phyloP scores from a whole-genome alignment of 2,797 vertebrate species.

The Sebastes oblongus region DNA sequence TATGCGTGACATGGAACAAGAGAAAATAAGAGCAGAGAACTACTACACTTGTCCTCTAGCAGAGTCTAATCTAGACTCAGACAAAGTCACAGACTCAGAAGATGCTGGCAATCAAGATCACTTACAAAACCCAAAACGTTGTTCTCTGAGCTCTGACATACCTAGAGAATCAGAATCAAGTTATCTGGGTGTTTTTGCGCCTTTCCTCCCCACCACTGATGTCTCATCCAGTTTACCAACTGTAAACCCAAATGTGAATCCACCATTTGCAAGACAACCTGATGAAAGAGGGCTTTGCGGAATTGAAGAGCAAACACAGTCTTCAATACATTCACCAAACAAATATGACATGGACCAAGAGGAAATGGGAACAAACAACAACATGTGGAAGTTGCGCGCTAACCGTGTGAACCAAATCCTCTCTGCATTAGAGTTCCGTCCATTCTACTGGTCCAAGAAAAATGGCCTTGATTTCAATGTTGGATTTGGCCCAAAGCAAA shows the following conservation, averaged over 20 bases:
- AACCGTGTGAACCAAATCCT: slow-evolving; percentile 24
- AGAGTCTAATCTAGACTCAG: neutral
- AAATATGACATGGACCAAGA: neutral
- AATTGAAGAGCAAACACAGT: neutral
- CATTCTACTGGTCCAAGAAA: accelerated
- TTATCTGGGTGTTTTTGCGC: accelerated
- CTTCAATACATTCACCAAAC: neutral
- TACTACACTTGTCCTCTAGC: neutral
- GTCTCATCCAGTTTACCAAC: neutral
- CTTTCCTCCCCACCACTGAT: neutral
- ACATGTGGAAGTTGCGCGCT: slow-evolving; percentile 33
- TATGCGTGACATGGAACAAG: neutral
- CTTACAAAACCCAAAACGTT: neutral
- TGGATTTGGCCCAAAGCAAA: slow-evolving; percentile 27
- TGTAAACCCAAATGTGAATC: neutral
- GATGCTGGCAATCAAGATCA: neutral
- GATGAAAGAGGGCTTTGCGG: neutral
- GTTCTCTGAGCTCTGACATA: neutral
- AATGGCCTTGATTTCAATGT: slow-evolving; percentile 17
- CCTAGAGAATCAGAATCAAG: neutral
- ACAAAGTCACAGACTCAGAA: neutral
- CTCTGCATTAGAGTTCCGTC: neutral
- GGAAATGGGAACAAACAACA: neutral
- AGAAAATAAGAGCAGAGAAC: neutral
- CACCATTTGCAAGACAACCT: neutral